These are phyloP conservation scores for Sebastes cheni DNA, from an alignment of 2,797 vertebrate species.

Conservation along the genomic window DNA sequence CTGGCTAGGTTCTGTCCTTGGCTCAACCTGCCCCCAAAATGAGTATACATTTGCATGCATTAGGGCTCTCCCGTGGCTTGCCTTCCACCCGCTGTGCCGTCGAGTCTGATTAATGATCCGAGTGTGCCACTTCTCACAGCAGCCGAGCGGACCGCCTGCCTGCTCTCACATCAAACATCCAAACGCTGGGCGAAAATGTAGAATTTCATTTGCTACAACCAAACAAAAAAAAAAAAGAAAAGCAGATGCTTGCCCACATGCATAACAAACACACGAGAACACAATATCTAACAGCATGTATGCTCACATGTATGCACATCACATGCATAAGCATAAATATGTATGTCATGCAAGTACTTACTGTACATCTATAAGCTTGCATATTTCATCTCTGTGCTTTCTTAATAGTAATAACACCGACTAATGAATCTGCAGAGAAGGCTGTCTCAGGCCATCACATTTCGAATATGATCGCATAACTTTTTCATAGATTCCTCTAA, in stretches of 20 bases:
- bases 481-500: not conserved
- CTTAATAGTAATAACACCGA: not conserved
- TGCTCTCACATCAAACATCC: slow-evolving; percentile 64
- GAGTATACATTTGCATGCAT: slow-evolving; percentile 85
- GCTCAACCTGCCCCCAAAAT: slow-evolving; percentile 79
- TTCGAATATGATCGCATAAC: slow-evolving; percentile 10
- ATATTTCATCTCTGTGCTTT: not conserved
- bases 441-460: not conserved
- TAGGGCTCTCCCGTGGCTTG: slow-evolving; percentile 80
- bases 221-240: not conserved
- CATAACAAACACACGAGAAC: not conserved
- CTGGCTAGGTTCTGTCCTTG: slow-evolving; percentile 75
- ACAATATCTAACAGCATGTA: not conserved
- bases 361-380: not conserved
- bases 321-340: not conserved
- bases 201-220: slow-evolving; percentile 26
- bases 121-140: slow-evolving; percentile 74
- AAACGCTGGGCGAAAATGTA: slow-evolving; percentile 28
- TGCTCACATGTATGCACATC: not conserved
- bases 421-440: not conserved
- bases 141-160: slow-evolving; percentile 63
- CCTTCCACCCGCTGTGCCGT: slow-evolving; percentile 79
- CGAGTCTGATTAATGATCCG: slow-evolving; percentile 83
- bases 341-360: not conserved
- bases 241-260: not conserved